phyloP scores from a whole-genome alignment of 2,888 invertebrate species.

The Cheilosia scutellata region DNA sequence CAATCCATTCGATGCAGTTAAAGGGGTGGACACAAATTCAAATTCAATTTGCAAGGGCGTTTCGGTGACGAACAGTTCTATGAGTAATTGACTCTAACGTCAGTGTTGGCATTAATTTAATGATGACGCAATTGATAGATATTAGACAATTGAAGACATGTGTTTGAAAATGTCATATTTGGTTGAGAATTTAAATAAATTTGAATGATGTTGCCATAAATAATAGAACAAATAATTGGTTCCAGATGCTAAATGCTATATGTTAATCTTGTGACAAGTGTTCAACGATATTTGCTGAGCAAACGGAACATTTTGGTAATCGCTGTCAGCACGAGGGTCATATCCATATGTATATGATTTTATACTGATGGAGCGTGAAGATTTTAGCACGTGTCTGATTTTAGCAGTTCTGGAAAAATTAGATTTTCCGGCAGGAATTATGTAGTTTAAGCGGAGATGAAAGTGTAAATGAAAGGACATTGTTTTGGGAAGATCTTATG shows the following conservation, averaged over 20 bases:
- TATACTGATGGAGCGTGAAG: too few relatives aligned
- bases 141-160: slow-evolving; percentile 41
- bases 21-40: background rate
- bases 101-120: background rate
- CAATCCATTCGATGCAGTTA: slow-evolving; percentile 8
- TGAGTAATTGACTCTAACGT: slow-evolving; percentile 29
- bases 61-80: background rate
- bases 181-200: slow-evolving; percentile 16
- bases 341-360: too few relatives aligned
- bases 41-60: background rate
- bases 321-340: too few relatives aligned
- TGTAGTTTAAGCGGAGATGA: too few relatives aligned
- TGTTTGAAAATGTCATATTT: slow-evolving; percentile 21
- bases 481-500: too few relatives aligned
- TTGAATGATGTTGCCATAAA: slow-evolving; percentile 43
- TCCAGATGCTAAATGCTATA: too few relatives aligned
- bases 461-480: too few relatives aligned
- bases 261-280: background rate
- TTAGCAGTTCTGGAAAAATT: too few relatives aligned
- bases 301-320: too few relatives aligned
- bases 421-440: too few relatives aligned
- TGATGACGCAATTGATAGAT: slow-evolving; percentile 11
- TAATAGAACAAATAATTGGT: slow-evolving; percentile 22
- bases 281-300: background rate
- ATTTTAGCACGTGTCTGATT: too few relatives aligned